These are phyloP conservation scores for Microcebus murinus DNA, from an alignment of 2,113 vertebrate genomes.

Conservation along the genomic window DNA sequence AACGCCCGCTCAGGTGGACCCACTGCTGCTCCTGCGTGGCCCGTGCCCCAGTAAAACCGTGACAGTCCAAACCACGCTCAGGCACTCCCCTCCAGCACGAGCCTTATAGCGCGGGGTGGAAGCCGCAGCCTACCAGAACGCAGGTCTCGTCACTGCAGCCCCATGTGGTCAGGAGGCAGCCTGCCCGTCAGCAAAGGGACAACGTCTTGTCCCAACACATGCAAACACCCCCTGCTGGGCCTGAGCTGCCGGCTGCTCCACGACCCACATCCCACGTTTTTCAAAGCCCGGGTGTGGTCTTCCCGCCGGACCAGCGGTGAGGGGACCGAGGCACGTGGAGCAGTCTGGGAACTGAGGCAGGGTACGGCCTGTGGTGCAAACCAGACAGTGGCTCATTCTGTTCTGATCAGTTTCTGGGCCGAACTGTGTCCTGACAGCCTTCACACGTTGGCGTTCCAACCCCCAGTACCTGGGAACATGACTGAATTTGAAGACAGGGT, in stretches of 20 bases:
- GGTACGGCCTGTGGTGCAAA: background rate
- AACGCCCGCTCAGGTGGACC: background rate
- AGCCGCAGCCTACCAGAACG: fast-evolving
- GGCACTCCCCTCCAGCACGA: fast-evolving
- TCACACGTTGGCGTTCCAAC: no score
- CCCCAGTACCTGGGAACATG: background rate
- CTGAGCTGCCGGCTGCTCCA: background rate
- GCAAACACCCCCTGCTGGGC: background rate
- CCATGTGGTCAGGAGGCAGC: background rate
- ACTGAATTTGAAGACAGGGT: background rate
- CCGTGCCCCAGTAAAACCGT: background rate
- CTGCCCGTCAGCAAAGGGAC: fast-evolving
- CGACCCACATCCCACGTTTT: fast-evolving
- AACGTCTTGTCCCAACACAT: background rate
- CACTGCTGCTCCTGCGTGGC: background rate
- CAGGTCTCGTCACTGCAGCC: fast-evolving
- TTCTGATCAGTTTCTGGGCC: no score
- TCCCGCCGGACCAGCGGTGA: fast-evolving
- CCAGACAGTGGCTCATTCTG: no score
- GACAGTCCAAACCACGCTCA: fast-evolving
- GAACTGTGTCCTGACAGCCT: fast-evolving
- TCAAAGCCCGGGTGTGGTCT: background rate
- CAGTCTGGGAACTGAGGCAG: fast-evolving
- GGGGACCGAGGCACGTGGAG: fast-evolving
- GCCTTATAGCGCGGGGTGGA: fast-evolving